Evolutionary conservation across 2,797 vertebrate genomes (phyloP), one percentile per base, ranked within the genome.

Genomic region (Erithacus rubecula): DNA sequence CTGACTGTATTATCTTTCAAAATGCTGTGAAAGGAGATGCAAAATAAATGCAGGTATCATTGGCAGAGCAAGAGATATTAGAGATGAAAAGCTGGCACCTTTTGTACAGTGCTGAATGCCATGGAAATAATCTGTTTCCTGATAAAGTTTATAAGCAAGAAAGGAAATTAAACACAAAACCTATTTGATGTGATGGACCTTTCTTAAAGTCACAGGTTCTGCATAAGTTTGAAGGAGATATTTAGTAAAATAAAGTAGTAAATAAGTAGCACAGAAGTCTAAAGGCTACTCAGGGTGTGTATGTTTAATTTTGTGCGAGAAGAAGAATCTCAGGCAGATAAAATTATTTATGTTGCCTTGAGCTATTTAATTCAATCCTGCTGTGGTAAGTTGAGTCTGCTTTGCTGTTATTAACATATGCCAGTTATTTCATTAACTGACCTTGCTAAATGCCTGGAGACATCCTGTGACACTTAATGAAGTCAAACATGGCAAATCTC

Each of bases 151-250:
- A 79, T 83, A 94, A 83, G 72, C 82, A 72, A 94, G 80, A 95
- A 77, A 94, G 89, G 91, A 96, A 96, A 96, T 96, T 65, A 97
- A 94, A 95, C 44, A 77, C 15, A 87, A 58, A 67, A 70, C 18
- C 32, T 70, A n/a, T 67, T 92, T 43, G 76, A 39, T 4, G 21
- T 63, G 49, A 79, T 17, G 12, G 60, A 39, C 34, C 24, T 93
- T 86, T 70, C 72, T 89, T 68, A 58, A 87, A 95, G 75, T 83
- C 37, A 30, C 36, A 37, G 56, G 11, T 72, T 81, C n/a, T 44
- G 29, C 9, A 8, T 59, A 44, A 41, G 12, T 13, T 87, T 58
- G 62, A 58, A 87, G 32, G 67, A 69, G 23, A 46, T 79, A 65
- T 69, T 86, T 91, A 76, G 44, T 39, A 77, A 94, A 93, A 65